These are phyloP conservation scores for Oscheius sp. DNA, from an alignment of 2,888 invertebrate species.

Conservation along the genomic window DNA sequence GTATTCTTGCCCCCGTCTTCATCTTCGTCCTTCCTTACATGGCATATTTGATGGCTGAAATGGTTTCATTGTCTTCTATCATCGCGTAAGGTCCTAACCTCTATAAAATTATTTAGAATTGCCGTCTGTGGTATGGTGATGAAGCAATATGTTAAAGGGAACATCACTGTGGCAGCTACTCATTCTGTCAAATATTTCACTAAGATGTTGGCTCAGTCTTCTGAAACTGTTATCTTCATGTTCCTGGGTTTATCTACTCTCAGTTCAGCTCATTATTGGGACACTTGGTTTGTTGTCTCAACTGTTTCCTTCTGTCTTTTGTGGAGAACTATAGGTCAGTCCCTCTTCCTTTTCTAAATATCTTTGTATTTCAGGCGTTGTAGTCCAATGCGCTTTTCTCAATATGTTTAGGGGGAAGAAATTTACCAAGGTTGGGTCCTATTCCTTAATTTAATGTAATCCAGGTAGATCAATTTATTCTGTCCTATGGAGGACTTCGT, in stretches of 20 bases:
- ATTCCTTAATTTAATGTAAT: not conserved
- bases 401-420: conserved; percentile 82
- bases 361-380: conserved; percentile 80
- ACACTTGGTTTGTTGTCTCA: conserved; percentile 88
- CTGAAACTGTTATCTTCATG: conserved; percentile 83
- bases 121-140: conserved; percentile 98
- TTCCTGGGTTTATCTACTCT: conserved; percentile 96
- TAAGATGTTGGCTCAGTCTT: conserved; percentile 96
- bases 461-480: conserved; percentile 81
- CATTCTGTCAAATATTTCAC: conserved; percentile 97
- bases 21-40: conserved; percentile 98
- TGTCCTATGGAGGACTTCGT: conserved; percentile 94
- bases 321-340: conserved; percentile 85
- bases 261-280: conserved; percentile 87
- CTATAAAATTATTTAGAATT: conserved; percentile 73
- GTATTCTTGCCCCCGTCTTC: conserved; percentile 96
- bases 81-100: conserved; percentile 82
- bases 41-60: conserved; percentile 94
- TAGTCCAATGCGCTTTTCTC: conserved; percentile 86
- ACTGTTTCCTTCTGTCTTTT: conserved; percentile 90
- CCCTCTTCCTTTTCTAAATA: not conserved
- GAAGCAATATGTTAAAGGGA: conserved; percentile 98
- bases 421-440: conserved; percentile 45
- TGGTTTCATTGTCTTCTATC: conserved; percentile 97
- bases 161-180: conserved; percentile 95